phyloP scores from a whole-genome alignment of 2,888 invertebrate species.

The Panzeria rudis region DNA sequence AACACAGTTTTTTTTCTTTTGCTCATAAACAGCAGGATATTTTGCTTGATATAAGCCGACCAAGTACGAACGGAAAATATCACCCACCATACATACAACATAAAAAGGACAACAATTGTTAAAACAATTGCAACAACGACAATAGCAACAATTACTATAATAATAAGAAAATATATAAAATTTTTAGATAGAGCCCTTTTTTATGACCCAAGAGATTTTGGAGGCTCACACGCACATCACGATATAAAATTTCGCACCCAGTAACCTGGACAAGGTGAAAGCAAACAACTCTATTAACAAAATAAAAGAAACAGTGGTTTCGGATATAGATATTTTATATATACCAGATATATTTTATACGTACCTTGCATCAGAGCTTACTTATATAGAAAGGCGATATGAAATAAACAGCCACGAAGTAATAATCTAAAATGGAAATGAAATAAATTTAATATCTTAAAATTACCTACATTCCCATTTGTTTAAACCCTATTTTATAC shows the following conservation, averaged over 20 bases:
- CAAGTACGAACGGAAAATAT: constrained; percentile 60
- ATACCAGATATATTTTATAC: no score
- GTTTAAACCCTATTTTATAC: no score
- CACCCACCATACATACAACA: constrained; percentile 53
- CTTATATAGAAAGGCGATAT: no score
- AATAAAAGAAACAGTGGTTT: constrained; percentile 36
- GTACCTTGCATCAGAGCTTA: no score
- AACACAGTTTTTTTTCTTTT: constrained; percentile 30
- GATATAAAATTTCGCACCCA: constrained; percentile 59
- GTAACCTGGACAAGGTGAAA: constrained; percentile 15
- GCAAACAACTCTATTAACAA: constrained; percentile 52
- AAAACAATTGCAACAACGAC: constrained; percentile 37
- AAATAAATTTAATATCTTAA: no score
- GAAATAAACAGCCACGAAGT: no score
- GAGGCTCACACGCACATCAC: constrained; percentile 54
- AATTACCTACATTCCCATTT: no score
- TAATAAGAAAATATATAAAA: constrained; percentile 56
- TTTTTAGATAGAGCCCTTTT: constrained; percentile 57
- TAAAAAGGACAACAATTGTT: constrained; percentile 58
- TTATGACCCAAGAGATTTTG: constrained; percentile 61
- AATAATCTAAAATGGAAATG: no score
- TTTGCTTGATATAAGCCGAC: constrained; percentile 72
- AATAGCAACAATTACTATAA: constrained; percentile 23
- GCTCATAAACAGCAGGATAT: constrained; percentile 69
- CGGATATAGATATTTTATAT: not conserved